Base-by-base conservation (phyloP, 2,797 vertebrate species). In the Muraenolepis orangiensis region DNA sequence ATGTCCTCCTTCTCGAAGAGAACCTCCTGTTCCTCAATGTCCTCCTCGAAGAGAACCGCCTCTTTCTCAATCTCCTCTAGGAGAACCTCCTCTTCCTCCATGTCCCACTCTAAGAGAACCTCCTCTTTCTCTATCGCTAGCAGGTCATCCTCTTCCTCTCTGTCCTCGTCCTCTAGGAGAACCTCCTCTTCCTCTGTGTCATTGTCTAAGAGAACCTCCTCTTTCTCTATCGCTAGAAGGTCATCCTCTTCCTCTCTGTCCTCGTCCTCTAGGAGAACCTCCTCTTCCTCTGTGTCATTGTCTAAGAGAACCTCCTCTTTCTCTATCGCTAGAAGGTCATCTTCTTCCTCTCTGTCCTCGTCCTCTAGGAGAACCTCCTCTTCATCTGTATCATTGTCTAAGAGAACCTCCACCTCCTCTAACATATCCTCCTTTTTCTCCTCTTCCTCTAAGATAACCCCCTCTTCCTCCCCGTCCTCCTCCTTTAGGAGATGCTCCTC, bases 51-150 rank as follows among this genome's bases (percentile, higher is more conserved):
- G 10, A 34, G 13, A 66, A 12, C n/a, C 1, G 23, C 70, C 64
- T n/a, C 61, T 12, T 34, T 30, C 26, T 26, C 46, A 18, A 11
- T 42, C 28, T 46, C 36, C 14, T 61, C 31, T 8, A 31, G 18
- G 29, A n/a, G 51, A 1, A 10, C 12, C 8, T 81, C 74, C 2
- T 72, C 72, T 13, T 77, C 36, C 6, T 69, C 38, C 18, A 36
- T 72, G 11, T 77, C 70, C 6, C 57, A 20, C 80, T 36, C 61
- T 66, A 13, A 57, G 1, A 70, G 12, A 31, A 18, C 12, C 3
- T 81, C 75, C 46, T 68, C 46, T 12, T 74, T 64, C 31, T 74
- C 57, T n/a, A n/a, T n/a, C n/a, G n/a, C n/a, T n/a, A n/a, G n/a
- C 36, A 7, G 10, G 11, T 70, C n/a, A 2, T 20, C 3, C 16